These are phyloP conservation scores for Halichondria panicea DNA, from an alignment of 37 sponge, comb jelly and placozoan genomes.

Conservation along the genomic window DNA sequence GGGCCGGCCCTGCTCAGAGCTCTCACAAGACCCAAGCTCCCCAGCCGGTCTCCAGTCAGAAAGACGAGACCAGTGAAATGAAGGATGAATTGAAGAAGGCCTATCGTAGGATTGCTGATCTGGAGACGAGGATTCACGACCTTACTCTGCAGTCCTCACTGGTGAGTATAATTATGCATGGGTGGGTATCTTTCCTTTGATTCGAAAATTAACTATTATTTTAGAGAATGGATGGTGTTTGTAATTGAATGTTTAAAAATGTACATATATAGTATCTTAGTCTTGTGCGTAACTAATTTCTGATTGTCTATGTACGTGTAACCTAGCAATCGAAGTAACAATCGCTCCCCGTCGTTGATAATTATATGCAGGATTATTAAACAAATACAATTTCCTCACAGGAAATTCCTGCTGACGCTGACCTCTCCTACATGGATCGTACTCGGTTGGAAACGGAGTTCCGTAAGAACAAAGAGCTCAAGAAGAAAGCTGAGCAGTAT, in stretches of 20 bases:
- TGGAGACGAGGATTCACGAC: conserved; percentile 37
- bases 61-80: conserved; percentile 3
- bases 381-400: too few relatives aligned
- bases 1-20: too few relatives aligned
- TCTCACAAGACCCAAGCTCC: too few relatives aligned
- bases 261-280: background rate
- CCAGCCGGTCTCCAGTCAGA: background rate
- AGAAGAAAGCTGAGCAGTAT: conserved; percentile 59
- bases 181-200: too few relatives aligned
- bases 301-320: too few relatives aligned
- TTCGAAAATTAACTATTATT: background rate
- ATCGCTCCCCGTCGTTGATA: too few relatives aligned
- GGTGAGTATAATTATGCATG: too few relatives aligned
- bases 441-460: conserved; percentile 25
- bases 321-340: too few relatives aligned
- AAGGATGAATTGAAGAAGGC: conserved; percentile 11
- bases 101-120: conserved; percentile 37
- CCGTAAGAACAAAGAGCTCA: conserved; percentile 38
- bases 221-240: background rate
- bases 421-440: conserved; percentile 16
- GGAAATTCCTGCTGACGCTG: conserved; percentile 32
- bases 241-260: background rate
- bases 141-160: conserved; percentile 16
- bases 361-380: too few relatives aligned
- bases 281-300: too few relatives aligned